A percentile compares a stretch with the other conserved stretches of the same genome.
phyloP scores from a whole-genome alignment of 2,797 vertebrate genomes.

The Myiothlypis chrysogaster region DNA sequence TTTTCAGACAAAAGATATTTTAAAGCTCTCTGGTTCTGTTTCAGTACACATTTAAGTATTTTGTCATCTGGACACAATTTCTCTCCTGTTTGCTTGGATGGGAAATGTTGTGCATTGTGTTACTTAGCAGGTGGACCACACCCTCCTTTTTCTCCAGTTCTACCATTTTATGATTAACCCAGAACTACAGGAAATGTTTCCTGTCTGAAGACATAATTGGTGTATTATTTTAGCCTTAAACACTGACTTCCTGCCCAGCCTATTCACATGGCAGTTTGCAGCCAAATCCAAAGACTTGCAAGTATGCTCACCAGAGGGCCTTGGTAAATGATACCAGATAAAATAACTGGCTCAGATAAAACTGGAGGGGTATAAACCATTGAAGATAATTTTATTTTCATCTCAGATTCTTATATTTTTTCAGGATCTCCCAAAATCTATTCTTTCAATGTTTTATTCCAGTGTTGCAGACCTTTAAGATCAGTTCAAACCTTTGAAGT shows the following conservation, averaged over 20 bases:
- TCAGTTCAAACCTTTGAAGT: not conserved
- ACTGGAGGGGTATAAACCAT: not conserved
- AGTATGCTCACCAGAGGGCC: not conserved
- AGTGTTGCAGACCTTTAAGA: not conserved
- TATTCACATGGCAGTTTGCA: conserved; percentile 11
- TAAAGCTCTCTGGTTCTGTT: not conserved
- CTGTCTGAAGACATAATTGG: conserved; percentile 54
- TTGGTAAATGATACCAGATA: not conserved
- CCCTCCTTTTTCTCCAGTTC: conserved; percentile 15
- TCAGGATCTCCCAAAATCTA: not conserved
- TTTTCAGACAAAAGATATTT: not conserved
- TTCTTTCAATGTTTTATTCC: not conserved
- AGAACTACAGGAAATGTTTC: conserved; percentile 50
- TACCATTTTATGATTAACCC: conserved; percentile 48
- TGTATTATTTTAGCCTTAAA: conserved; percentile 58
- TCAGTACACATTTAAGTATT: not conserved
- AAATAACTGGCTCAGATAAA: not conserved
- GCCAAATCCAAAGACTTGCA: not conserved
- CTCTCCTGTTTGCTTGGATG: not conserved
- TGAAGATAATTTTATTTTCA: not conserved
- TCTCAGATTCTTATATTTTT: not conserved
- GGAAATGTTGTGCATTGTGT: not conserved
- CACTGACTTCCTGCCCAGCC: conserved; percentile 43
- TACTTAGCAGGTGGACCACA: conserved; percentile 15
- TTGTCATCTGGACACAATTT: not conserved